phyloP scores from a whole-genome alignment of 2,113 vertebrate genomes.

The Hippocampus barbouri region DNA sequence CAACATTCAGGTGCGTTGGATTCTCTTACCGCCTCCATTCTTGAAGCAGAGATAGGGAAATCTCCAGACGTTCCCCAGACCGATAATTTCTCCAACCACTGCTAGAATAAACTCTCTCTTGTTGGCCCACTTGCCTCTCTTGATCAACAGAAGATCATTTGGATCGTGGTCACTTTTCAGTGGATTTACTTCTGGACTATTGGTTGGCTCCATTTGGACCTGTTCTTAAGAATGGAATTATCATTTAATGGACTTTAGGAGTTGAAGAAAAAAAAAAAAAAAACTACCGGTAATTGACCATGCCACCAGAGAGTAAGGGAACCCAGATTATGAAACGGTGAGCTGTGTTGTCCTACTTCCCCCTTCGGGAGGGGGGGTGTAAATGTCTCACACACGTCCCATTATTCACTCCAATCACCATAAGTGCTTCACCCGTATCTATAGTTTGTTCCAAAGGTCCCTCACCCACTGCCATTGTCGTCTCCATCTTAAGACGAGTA shows the following conservation, averaged over 20 bases:
- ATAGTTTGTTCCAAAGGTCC: too few relatives aligned
- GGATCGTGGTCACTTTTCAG: not conserved
- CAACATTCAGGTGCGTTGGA: not conserved
- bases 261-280: too few relatives aligned
- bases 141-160: not conserved
- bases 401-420: too few relatives aligned
- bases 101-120: constrained; percentile 30
- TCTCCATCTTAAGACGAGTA: too few relatives aligned
- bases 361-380: too few relatives aligned
- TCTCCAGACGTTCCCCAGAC: constrained; percentile 35
- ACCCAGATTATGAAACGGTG: not conserved
- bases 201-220: constrained; percentile 2
- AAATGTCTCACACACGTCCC: too few relatives aligned
- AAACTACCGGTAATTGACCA: not conserved
- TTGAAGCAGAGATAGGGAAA: constrained; percentile 39
- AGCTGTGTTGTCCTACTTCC: not conserved
- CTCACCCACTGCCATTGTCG: too few relatives aligned
- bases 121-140: constrained; percentile 32
- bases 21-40: constrained; percentile 32
- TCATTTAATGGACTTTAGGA: not conserved
- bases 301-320: not conserved
- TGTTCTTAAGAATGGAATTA: not conserved
- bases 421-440: too few relatives aligned
- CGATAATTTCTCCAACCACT: constrained; percentile 16
- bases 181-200: not conserved